phyloP scores from a whole-genome alignment of 2,113 vertebrate species.

The Rhea americana region DNA sequence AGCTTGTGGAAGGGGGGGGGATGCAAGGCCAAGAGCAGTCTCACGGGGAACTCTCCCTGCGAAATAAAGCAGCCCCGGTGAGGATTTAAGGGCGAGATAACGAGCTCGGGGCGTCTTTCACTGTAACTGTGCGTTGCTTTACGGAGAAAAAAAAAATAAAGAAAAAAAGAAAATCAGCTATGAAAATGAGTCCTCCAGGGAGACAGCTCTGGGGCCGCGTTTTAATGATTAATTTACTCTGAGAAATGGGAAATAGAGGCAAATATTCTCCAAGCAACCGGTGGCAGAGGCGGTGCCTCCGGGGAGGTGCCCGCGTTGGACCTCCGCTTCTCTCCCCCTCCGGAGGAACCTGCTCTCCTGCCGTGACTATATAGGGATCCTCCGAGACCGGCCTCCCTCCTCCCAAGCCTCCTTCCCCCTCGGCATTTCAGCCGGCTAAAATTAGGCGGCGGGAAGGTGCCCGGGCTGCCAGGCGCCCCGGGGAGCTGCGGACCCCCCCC shows the following conservation, averaged over 20 bases:
- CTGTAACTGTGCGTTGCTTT: fast-evolving
- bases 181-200: background rate
- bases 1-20: no score
- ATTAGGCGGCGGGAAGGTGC: background rate
- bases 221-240: background rate
- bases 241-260: no score
- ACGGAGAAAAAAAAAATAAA: no score
- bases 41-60: fast-evolving
- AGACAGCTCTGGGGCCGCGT: background rate
- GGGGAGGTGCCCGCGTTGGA: background rate
- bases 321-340: background rate
- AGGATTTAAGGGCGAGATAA: no score
- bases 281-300: background rate
- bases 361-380: background rate
- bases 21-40: background rate
- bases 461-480: background rate
- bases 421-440: background rate
- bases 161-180: no score
- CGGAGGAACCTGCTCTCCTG: background rate
- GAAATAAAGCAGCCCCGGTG: no score
- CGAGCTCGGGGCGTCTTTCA: no score
- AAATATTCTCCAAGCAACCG: background rate
- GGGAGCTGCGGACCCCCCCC: no score
- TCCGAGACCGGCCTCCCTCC: background rate
- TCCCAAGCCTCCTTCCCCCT: background rate